Base-by-base conservation (phyloP, 2,113 vertebrate genomes). In the Bucco capensis region DNA sequence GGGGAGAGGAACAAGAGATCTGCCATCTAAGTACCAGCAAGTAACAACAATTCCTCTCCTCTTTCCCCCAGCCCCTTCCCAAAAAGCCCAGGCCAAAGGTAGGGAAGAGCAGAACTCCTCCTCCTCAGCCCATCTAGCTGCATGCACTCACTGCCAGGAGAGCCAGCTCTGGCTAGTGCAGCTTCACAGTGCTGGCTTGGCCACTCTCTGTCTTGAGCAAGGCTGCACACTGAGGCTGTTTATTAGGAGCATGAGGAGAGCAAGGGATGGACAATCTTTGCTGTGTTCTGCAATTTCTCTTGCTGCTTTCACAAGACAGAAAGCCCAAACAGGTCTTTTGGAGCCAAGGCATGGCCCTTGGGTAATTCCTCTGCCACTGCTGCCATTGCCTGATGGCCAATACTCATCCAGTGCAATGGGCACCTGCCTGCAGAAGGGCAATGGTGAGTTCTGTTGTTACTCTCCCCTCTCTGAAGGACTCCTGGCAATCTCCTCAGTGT, bases 341-440 rank as follows among this genome's bases (percentile, higher is more conserved):
- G 37, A 31, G 16, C 33, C 33, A 81, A 66, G 31, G 9, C 64
- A 56, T 7, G 10, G 12, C 30, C n/a, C 19, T 10, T 28, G 47
- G 31, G 14, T 47, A 60, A 73, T 13, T 38, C n/a, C 24, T 30
- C 21, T 51, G 46, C n/a, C 60, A 8, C 51, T 8, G 1, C 33
- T 74, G 42, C 33, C 33, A 5, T 7, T 44, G 33, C 64, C n/a
- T 2, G 6, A 10, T 14, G 40, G 38, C 1, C 33, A 60, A 22
- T 0, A 1, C 17, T 77, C 49, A 18, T 35, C 14, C 35, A 81
- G 37, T 12, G 0, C 30, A 53, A 16, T 0, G 4, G 37, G 62
- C 46, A 42, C 15, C 58, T 51, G 14, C 30, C 27, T 23, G 9
- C 0, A 2, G n/a, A 42, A 58, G 4, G 12, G 30, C 21, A 25